Evolutionary conservation across 2,797 vertebrate species (phyloP).

Genomic region (Rhynchotus rufescens): DNA sequence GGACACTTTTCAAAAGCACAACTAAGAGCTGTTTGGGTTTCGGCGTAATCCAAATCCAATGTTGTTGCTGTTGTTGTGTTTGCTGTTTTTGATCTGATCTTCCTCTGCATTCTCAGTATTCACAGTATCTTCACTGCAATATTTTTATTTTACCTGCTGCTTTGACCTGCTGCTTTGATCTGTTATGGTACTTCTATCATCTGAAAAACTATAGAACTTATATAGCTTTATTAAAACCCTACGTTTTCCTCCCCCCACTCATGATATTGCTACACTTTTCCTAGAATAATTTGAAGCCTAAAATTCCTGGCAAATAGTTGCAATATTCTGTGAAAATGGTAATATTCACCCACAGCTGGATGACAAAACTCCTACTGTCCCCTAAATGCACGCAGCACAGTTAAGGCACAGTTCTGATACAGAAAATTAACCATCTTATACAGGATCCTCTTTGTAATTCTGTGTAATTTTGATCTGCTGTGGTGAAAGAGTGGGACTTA

Average conservation of each 20-base stretch:
- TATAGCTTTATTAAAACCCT: not conserved
- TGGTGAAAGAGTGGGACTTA: not conserved
- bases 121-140: not conserved
- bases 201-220: not conserved
- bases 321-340: not conserved
- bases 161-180: not conserved
- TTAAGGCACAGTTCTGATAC: not conserved
- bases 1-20: not conserved
- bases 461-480: not conserved
- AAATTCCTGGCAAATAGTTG: not conserved
- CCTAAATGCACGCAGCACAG: not conserved
- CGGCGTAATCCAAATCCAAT: not conserved
- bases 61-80: not conserved
- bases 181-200: not conserved
- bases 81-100: not conserved
- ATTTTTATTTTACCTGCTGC: not conserved
- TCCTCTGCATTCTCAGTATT: not conserved
- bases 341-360: not conserved
- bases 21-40: not conserved
- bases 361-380: not conserved
- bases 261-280: not conserved
- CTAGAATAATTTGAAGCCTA: not conserved
- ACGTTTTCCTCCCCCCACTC: not conserved
- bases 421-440: not conserved
- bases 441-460: not conserved